Percentiles rank a stretch among this genome's conserved stretches.
phyloP scores from a whole-genome alignment of 2,888 invertebrate species.

The Oscheius sp. region DNA sequence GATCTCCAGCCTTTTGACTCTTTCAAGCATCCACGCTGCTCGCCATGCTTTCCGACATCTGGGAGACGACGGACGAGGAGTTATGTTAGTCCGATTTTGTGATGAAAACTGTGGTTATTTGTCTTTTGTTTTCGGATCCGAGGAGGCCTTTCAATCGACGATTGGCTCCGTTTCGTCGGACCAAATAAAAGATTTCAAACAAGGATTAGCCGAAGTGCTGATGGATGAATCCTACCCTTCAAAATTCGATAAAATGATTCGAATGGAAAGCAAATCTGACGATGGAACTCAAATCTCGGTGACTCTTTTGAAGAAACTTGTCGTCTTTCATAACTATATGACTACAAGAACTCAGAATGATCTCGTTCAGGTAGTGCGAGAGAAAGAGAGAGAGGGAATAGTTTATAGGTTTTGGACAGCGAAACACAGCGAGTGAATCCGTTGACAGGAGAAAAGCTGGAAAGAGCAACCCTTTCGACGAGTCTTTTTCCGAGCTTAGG shows the following conservation, averaged over 20 bases:
- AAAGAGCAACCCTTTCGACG: not conserved
- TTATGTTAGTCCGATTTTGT: constrained; percentile 51
- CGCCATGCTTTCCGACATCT: not conserved
- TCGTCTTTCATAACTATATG: constrained; percentile 48
- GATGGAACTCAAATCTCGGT: not conserved
- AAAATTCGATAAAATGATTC: constrained; percentile 34
- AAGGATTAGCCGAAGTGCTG: constrained; percentile 54
- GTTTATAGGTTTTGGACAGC: constrained; percentile 38
- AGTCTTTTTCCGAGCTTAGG: not conserved
- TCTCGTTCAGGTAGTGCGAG: constrained; percentile 29
- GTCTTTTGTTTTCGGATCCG: constrained; percentile 48
- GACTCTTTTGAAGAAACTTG: constrained; percentile 32
- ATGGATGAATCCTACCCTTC: constrained; percentile 56
- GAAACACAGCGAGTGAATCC: constrained; percentile 45
- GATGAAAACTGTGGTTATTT: constrained; percentile 58
- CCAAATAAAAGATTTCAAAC: constrained; percentile 59
- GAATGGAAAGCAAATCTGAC: not conserved
- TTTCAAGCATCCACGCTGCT: constrained; percentile 18
- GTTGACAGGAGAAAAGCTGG: constrained; percentile 18
- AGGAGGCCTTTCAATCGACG: constrained; percentile 8
- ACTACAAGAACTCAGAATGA: constrained; percentile 40
- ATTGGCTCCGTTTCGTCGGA: constrained; percentile 55
- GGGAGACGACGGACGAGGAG: constrained; percentile 12
- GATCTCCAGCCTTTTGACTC: constrained; percentile 16
- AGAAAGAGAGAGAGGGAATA: not conserved